phyloP scores from a whole-genome alignment of 2,113 vertebrate genomes.

The Notiomystis cincta region DNA sequence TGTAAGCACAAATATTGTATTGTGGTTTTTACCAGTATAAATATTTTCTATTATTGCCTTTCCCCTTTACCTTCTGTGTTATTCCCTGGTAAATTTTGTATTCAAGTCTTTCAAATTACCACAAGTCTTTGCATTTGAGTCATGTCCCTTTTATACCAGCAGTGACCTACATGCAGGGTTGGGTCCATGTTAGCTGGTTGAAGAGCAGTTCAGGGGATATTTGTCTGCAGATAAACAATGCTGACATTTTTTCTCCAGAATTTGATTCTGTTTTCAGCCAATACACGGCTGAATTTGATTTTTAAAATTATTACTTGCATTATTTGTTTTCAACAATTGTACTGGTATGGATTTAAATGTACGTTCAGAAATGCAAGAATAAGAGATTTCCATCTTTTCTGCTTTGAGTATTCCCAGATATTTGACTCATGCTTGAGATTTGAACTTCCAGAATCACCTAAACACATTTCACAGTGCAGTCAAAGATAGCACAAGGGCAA shows the following conservation, averaged over 20 bases:
- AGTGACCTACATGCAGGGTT: background rate
- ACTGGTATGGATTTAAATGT: background rate
- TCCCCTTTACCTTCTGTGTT: background rate
- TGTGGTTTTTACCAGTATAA: background rate
- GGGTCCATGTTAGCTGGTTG: background rate
- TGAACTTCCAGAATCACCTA: background rate
- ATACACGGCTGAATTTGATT: background rate
- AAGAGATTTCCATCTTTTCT: background rate
- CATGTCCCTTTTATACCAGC: background rate
- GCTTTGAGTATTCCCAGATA: background rate
- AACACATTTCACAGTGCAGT: background rate
- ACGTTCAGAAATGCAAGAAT: background rate
- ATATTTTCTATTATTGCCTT: background rate
- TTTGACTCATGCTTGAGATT: background rate
- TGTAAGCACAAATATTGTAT: background rate
- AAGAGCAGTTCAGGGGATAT: background rate
- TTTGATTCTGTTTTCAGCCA: background rate
- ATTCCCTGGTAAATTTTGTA: background rate
- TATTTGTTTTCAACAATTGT: background rate
- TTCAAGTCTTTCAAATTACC: background rate
- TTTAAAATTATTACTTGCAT: background rate
- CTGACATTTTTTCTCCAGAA: background rate
- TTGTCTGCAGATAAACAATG: background rate
- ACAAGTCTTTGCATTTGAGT: background rate
- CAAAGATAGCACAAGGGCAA: conserved; percentile 39